phyloP scores from a whole-genome alignment of 2,888 invertebrate species.

The Eristalis intricaria region DNA sequence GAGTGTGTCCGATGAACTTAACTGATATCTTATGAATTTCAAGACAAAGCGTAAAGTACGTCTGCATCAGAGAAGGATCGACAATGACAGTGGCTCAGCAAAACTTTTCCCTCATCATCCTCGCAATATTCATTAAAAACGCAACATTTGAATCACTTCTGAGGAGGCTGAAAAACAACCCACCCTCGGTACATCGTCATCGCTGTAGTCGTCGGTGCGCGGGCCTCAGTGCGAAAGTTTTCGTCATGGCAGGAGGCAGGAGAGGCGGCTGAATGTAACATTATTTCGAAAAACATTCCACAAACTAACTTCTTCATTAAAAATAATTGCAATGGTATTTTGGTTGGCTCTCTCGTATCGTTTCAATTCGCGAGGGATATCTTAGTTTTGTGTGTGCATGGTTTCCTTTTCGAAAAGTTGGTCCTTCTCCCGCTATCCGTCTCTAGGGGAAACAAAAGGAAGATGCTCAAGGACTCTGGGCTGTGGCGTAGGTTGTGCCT shows the following conservation, averaged over 20 bases:
- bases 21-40: too few species aligned
- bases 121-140: neutral
- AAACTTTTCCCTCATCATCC: neutral
- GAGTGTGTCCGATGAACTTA: too few species aligned
- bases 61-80: too few species aligned
- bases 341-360: neutral
- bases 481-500: neutral
- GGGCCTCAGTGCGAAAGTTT: neutral
- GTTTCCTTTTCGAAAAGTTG: neutral
- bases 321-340: conserved; percentile 56
- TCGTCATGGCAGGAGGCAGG: neutral
- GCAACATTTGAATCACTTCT: neutral
- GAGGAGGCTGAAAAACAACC: neutral
- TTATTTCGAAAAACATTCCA: conserved; percentile 19
- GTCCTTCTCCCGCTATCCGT: neutral
- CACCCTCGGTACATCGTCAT: neutral
- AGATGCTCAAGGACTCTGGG: too few species aligned
- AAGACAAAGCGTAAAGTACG: too few species aligned
- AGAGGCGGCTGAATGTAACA: conserved; percentile 8
- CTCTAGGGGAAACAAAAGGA: neutral
- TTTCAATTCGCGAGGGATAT: neutral
- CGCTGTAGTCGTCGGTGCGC: neutral
- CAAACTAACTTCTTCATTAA: conserved; percentile 60
- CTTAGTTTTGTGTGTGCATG: neutral
- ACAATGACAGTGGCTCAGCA: too few species aligned